Evolutionary conservation across 2,113 vertebrate genomes (phyloP).

Genomic region (Zeus faber): DNA sequence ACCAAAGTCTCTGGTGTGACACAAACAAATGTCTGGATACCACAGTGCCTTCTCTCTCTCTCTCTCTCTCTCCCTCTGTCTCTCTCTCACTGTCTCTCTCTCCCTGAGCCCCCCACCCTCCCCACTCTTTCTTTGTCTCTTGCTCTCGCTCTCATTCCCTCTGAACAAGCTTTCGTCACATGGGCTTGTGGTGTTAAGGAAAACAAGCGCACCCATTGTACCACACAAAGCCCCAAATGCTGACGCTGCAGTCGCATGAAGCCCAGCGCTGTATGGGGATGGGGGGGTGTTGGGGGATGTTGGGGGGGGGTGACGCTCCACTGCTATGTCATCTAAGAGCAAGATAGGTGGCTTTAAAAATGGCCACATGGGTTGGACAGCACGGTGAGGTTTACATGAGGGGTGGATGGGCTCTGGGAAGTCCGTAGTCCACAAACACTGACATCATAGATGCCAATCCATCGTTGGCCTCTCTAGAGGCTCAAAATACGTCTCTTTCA

Average conservation of each 20-base stretch:
- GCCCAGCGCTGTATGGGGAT: slow-evolving; percentile 36
- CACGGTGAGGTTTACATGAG: too few relatives aligned
- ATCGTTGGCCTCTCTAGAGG: too few relatives aligned
- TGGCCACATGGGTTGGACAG: not conserved
- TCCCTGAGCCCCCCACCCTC: too few relatives aligned
- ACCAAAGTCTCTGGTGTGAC: slow-evolving; percentile 65
- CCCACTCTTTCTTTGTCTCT: not conserved
- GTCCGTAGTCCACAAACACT: too few relatives aligned
- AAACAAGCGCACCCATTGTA: slow-evolving; percentile 79
- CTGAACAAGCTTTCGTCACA: slow-evolving; percentile 71
- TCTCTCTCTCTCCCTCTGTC: slow-evolving; percentile 18
- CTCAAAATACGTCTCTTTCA: too few relatives aligned
- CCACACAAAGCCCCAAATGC: slow-evolving; percentile 75
- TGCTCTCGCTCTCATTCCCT: slow-evolving; percentile 38
- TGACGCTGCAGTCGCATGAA: slow-evolving; percentile 75
- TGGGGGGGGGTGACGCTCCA: slow-evolving; percentile 22
- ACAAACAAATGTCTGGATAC: slow-evolving; percentile 74
- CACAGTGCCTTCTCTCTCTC: slow-evolving; percentile 43
- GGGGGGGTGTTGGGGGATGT: slow-evolving; percentile 12
- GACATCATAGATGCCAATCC: too few relatives aligned
- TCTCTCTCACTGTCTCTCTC: slow-evolving; percentile 30
- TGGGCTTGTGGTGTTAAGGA: slow-evolving; percentile 73
- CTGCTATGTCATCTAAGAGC: slow-evolving; percentile 52
- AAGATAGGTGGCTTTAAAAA: slow-evolving; percentile 48
- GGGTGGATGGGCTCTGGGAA: too few relatives aligned